phyloP scores from a whole-genome alignment of 2,888 invertebrate species.

The Nezara viridula region DNA sequence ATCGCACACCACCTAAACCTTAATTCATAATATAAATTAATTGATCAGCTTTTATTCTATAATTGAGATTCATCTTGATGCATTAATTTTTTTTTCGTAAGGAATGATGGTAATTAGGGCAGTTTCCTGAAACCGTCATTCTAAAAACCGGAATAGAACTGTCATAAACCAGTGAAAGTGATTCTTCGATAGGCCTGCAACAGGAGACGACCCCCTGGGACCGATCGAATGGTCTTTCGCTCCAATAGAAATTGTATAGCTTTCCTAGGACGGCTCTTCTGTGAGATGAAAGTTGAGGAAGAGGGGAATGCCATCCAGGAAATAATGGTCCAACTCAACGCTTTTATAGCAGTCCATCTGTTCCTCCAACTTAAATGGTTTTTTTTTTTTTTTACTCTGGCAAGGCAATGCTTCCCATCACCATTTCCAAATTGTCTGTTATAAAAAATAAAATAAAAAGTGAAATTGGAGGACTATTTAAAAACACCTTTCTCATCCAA shows the following conservation, averaged over 20 bases:
- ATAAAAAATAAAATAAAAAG: neutral
- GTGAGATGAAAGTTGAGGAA: slow-evolving; percentile 8
- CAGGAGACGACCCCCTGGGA: neutral
- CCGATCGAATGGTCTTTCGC: neutral
- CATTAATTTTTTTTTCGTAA: no score
- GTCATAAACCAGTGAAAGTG: neutral
- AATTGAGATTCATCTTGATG: no score
- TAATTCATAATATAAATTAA: no score
- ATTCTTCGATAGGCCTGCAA: neutral
- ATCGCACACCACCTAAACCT: no score
- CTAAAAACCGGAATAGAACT: neutral
- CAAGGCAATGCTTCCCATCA: neutral
- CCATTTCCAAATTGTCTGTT: neutral
- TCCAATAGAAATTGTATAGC: neutral
- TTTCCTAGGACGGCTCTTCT: slow-evolving; percentile 1
- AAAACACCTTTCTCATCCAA: no score
- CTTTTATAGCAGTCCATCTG: slow-evolving; percentile 5
- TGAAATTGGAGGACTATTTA: no score
- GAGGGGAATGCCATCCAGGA: slow-evolving; percentile 26
- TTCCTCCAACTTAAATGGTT: neutral
- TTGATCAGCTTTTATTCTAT: no score
- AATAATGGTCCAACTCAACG: neutral
- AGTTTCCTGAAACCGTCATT: neutral
- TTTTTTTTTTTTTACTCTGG: neutral
- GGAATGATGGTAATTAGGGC: neutral